Evolutionary conservation across 2,113 vertebrate species (phyloP).

Genomic region (Nothoprocta pentlandii): DNA sequence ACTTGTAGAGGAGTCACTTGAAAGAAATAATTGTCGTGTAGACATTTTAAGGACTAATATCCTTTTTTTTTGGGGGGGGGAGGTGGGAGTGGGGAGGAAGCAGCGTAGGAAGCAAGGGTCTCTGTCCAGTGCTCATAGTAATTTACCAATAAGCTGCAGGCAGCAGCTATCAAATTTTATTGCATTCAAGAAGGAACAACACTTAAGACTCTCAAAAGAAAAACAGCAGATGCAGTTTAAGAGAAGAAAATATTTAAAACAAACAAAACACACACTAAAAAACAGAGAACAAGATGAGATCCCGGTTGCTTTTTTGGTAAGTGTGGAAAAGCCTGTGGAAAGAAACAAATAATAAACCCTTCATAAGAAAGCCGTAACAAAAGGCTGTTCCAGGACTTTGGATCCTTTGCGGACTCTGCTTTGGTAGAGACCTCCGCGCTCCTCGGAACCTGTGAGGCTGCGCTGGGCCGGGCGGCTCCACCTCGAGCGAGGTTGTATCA

Average conservation of each 20-base stretch:
- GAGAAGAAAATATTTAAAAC: not conserved
- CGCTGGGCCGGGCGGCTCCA: not conserved
- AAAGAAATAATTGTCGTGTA: not conserved
- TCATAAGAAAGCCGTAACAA: not conserved
- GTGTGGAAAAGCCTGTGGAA: not conserved
- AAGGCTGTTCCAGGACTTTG: not conserved
- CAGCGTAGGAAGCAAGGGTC: no score
- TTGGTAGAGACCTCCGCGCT: not conserved
- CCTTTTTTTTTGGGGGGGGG: not conserved
- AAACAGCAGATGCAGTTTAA: not conserved
- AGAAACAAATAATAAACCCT: no score
- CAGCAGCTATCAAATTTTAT: not conserved
- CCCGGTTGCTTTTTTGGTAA: not conserved
- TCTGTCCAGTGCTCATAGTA: not conserved
- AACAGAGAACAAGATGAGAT: not conserved
- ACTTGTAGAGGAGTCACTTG: not conserved
- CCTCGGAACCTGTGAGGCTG: not conserved
- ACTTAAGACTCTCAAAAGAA: not conserved
- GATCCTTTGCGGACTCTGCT: not conserved
- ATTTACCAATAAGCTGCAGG: not conserved
- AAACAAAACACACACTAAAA: not conserved
- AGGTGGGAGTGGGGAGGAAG: no score
- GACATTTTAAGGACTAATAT: not conserved
- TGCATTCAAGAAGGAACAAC: not conserved
- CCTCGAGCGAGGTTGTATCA: not conserved